Base-by-base conservation (phyloP, 2,888 invertebrate species). In the Agonopterix alstromeriana region DNA sequence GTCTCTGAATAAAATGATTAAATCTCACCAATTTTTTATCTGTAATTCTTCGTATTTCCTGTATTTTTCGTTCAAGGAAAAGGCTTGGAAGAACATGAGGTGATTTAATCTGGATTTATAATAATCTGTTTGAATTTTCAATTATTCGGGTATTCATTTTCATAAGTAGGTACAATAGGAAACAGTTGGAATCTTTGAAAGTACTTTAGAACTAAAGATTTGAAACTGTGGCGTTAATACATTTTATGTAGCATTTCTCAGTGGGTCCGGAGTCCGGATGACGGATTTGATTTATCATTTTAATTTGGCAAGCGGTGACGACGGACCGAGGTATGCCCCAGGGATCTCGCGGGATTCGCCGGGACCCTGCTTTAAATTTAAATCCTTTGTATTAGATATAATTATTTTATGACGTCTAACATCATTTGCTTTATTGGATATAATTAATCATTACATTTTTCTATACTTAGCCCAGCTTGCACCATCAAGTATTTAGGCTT, bases 281-380 rank as follows among this genome's bases (percentile, higher is more conserved):
- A 77, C 74, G 74, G 77, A 77, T 82, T 81, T 85, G 85, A 85
- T 86, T 84, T 86, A 86, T 85, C 79, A 82, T 85, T 85, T 83
- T 84, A 84, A 86, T 85, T 86, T 84, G 74, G 79, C 70, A 67
- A 71, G 70, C 77, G 68, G 75, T 73, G 81, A 74, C 77, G 81
- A 77, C 77, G 70, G 74, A 53, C 38, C 66, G 71, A 70, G 75
- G 75, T 78, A 70, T 68, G 70, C 70, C 69, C 69, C 56, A 58
- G 61, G 66, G 64, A 63, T 63, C 78, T 67, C 72, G 62, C 59
- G 77, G 70, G 74, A 71, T 57, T 61, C 63, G 27, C 5, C 27
- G 53, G 61, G 68, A 69, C 73, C 76, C 64, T 27, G 69, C 63
- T 73, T 79, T 70, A 78, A 78, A 78, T 74, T 72, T 70, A 69